These are phyloP conservation scores for Salvelinus alpinus DNA, from an alignment of 2,113 vertebrate genomes.

Conservation along the genomic window DNA sequence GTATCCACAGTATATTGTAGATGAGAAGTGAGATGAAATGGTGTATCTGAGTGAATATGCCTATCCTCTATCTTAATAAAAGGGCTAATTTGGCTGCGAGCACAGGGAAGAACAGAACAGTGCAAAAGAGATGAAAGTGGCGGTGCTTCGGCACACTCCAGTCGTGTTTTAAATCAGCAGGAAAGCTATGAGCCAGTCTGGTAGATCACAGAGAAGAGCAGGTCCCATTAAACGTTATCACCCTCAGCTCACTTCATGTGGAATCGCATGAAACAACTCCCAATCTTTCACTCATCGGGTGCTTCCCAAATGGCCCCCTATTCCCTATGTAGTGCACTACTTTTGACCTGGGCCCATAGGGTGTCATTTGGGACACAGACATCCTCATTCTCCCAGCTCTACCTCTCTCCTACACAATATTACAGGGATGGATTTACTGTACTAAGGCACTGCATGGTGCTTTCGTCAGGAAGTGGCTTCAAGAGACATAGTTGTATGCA, in stretches of 20 bases:
- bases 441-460: neutral
- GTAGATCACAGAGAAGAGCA: constrained; percentile 23
- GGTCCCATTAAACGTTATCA: constrained; percentile 36
- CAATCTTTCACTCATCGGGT: neutral
- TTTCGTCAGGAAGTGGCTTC: neutral
- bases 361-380: too few species aligned
- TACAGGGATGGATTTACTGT: neutral
- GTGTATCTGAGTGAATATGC: neutral
- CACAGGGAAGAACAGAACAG: neutral
- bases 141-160: neutral
- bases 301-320: too few species aligned
- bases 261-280: constrained; percentile 24
- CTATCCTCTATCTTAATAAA: constrained; percentile 16
- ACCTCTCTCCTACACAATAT: too few species aligned
- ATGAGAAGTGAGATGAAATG: constrained; percentile 6
- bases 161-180: constrained; percentile 30
- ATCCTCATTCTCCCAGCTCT: too few species aligned
- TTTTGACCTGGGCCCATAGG: too few species aligned
- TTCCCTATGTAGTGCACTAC: too few species aligned
- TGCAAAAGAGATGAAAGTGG: neutral
- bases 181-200: constrained; percentile 26
- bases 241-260: constrained; percentile 25
- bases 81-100: constrained; percentile 32
- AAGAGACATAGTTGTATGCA: neutral
- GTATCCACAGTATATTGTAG: neutral